phyloP scores from a whole-genome alignment of 2,888 invertebrate genomes.

The Cerastis rubricosa region DNA sequence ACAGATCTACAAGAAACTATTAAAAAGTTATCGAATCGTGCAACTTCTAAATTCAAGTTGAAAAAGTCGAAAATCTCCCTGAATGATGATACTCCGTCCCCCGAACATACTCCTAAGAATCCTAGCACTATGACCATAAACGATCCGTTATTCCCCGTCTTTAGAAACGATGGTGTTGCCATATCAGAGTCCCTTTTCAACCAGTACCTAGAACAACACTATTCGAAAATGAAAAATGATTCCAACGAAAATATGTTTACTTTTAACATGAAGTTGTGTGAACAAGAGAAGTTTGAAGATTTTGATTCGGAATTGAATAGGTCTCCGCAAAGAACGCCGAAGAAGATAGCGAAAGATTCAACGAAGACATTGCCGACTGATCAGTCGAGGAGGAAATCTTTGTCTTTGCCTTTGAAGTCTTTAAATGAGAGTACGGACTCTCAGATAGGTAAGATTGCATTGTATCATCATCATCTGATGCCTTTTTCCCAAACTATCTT shows the following conservation, averaged over 20 bases:
- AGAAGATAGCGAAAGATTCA: constrained; percentile 82
- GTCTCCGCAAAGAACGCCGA: constrained; percentile 86
- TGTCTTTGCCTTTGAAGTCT: constrained; percentile 94
- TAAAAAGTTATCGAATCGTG: constrained; percentile 90
- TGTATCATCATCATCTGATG: too few species aligned
- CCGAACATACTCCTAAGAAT: constrained; percentile 79
- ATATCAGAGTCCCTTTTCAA: constrained; percentile 93
- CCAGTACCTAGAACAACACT: constrained; percentile 92
- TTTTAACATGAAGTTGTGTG: constrained; percentile 82
- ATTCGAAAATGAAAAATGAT: constrained; percentile 89
- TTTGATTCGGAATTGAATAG: constrained; percentile 87
- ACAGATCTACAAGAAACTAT: constrained; percentile 92
- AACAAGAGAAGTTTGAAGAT: constrained; percentile 86
- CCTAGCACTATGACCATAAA: constrained; percentile 93
- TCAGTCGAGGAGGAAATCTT: constrained; percentile 89
- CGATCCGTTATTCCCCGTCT: constrained; percentile 95
- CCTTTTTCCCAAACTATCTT: too few species aligned
- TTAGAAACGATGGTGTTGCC: constrained; percentile 93
- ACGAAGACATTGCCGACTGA: constrained; percentile 79
- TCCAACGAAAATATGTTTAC: constrained; percentile 87
- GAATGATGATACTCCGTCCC: constrained; percentile 79
- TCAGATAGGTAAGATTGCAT: constrained; percentile 68
- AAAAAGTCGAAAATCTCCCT: constrained; percentile 76
- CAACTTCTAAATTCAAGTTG: constrained; percentile 90
- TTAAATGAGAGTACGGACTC: constrained; percentile 87